Percentiles rank a stretch among this genome's conserved stretches.
Evolutionary conservation across 2,113 vertebrate genomes (phyloP).

Genomic region (Psittacus erithacus): DNA sequence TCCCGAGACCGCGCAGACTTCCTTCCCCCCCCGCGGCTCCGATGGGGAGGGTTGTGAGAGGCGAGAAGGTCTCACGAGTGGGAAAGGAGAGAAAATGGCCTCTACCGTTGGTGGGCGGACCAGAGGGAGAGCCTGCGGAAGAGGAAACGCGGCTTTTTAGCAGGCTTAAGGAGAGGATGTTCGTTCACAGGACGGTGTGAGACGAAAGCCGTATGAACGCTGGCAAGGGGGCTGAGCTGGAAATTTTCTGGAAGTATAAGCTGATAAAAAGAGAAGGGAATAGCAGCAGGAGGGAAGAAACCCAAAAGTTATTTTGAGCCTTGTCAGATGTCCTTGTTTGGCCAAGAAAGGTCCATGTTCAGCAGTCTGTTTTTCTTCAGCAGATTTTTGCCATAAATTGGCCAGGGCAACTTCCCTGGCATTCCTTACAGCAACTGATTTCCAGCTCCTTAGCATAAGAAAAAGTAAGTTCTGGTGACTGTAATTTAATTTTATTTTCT

Average conservation of each 20-base stretch:
- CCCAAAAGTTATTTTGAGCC: neutral
- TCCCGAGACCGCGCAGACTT: too few species aligned
- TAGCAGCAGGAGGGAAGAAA: fast-evolving
- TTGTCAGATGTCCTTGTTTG: neutral
- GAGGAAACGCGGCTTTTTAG: neutral
- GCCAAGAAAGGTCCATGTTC: fast-evolving
- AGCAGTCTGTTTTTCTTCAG: neutral
- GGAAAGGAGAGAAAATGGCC: neutral
- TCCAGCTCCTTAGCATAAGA: neutral
- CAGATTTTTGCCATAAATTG: neutral
- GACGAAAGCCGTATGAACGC: fast-evolving
- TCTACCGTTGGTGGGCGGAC: neutral
- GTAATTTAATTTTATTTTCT: neutral
- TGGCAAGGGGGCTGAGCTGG: neutral
- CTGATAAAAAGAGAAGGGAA: neutral
- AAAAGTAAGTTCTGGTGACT: neutral
- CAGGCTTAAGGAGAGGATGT: neutral
- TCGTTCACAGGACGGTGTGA: fast-evolving
- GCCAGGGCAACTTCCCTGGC: neutral
- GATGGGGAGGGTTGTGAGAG: neutral
- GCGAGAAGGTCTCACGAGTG: neutral
- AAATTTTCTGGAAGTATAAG: neutral
- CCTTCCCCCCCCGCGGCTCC: too few species aligned
- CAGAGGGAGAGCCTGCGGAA: neutral
- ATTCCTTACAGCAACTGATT: neutral